phyloP scores from a whole-genome alignment of 2,797 vertebrate genomes.

The Microtus californicus region DNA sequence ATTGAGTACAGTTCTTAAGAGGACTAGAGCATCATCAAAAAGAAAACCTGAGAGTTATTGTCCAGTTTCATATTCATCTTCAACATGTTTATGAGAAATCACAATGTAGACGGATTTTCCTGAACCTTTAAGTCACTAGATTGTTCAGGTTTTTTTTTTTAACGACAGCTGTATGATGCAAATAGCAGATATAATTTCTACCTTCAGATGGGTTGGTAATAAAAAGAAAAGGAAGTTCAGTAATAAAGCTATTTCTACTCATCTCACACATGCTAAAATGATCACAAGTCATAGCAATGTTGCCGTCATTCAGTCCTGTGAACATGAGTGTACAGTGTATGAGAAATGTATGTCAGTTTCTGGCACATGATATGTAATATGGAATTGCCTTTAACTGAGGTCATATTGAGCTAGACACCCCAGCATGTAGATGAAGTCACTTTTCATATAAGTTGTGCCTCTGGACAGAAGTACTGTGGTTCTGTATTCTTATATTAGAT shows the following conservation, averaged over 20 bases:
- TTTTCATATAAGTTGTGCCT: background rate
- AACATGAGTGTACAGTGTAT: no score
- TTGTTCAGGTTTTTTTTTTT: slow-evolving; percentile 17
- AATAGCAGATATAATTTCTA: slow-evolving; percentile 33
- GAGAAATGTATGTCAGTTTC: background rate
- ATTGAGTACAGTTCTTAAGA: slow-evolving; percentile 42
- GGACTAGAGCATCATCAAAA: background rate
- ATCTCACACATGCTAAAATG: background rate
- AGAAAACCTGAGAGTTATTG: slow-evolving; percentile 4
- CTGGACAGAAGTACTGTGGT: background rate
- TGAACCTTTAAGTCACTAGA: background rate
- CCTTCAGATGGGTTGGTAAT: slow-evolving; percentile 39
- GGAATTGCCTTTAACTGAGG: slow-evolving; percentile 3
- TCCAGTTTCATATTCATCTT: slow-evolving; percentile 6
- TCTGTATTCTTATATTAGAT: slow-evolving; percentile 54
- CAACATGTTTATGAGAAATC: slow-evolving; percentile 54
- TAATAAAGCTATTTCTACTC: slow-evolving; percentile 2
- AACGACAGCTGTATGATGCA: background rate
- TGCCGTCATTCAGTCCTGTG: background rate
- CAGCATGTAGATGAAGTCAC: background rate
- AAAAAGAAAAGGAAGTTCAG: background rate
- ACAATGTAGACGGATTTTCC: background rate
- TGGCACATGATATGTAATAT: background rate
- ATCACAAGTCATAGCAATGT: slow-evolving; percentile 11
- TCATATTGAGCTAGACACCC: background rate